Conservation (phyloP, 2,113 vertebrate species). For the Paramormyrops kingsleyae region DNA sequence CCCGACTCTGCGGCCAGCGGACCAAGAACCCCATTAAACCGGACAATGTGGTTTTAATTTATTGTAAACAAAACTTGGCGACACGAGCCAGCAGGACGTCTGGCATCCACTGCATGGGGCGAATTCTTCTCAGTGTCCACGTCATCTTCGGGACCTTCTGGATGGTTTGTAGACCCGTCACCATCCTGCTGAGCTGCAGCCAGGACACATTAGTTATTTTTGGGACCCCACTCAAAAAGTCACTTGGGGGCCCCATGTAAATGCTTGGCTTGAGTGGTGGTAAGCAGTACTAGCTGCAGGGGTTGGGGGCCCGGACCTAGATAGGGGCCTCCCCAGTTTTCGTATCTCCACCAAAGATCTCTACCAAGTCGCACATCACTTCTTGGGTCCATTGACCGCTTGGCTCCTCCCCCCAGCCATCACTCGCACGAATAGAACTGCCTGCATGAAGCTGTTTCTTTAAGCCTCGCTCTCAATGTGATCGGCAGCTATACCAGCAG, state of each 20-base stretch:
- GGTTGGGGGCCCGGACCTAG: not conserved
- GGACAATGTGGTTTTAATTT: slow-evolving; percentile 41
- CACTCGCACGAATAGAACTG: not conserved
- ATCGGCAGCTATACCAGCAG: not conserved
- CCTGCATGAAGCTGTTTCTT: not conserved
- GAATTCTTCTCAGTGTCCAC: not conserved
- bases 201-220: not conserved
- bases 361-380: not conserved
- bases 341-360: not conserved
- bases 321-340: not conserved
- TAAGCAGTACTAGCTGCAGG: not conserved
- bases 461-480: not conserved
- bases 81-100: not conserved
- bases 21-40: slow-evolving; percentile 36
- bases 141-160: not conserved
- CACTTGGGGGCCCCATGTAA: not conserved
- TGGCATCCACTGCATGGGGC: not conserved
- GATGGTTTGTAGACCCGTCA: not conserved
- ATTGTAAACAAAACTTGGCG: slow-evolving; percentile 27
- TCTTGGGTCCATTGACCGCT: not conserved
- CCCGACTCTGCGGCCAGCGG: slow-evolving; percentile 27
- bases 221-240: not conserved
- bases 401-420: not conserved
- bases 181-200: not conserved
- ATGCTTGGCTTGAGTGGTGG: not conserved